phyloP scores from a whole-genome alignment of 2,113 vertebrate species.

The Athene cunicularia region DNA sequence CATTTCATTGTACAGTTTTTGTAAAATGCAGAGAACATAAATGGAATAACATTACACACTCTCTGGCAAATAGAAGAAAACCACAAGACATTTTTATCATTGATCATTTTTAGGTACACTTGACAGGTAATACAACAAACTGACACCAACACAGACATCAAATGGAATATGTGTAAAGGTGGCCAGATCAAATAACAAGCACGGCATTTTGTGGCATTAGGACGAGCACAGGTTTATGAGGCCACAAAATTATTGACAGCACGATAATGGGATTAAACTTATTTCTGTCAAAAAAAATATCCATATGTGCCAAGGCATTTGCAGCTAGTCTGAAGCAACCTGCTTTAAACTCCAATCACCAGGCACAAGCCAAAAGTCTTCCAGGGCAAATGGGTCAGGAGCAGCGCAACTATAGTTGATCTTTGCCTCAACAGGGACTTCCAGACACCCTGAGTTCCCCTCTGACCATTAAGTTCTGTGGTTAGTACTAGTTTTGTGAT shows the following conservation, averaged over 20 bases:
- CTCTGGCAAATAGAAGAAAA: background rate
- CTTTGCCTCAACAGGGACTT: background rate
- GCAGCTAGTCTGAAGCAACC: background rate
- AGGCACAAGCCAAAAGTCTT: background rate
- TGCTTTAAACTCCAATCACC: background rate
- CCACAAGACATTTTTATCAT: background rate
- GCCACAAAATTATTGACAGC: background rate
- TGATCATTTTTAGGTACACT: background rate
- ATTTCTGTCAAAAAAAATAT: background rate
- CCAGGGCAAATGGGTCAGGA: background rate
- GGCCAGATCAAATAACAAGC: background rate
- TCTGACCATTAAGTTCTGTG: background rate
- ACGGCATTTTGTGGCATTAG: background rate
- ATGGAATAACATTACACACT: background rate
- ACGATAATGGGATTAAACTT: background rate
- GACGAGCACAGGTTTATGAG: background rate
- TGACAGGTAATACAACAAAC: background rate
- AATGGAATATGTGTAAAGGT: background rate
- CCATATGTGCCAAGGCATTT: background rate
- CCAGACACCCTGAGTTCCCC: background rate
- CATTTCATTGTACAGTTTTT: background rate
- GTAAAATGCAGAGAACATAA: background rate
- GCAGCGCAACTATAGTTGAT: background rate
- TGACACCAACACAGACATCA: background rate
- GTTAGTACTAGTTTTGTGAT: background rate